Evolutionary conservation across 2,888 invertebrate species (phyloP).

Genomic region (Temnothorax unifasciatus): DNA sequence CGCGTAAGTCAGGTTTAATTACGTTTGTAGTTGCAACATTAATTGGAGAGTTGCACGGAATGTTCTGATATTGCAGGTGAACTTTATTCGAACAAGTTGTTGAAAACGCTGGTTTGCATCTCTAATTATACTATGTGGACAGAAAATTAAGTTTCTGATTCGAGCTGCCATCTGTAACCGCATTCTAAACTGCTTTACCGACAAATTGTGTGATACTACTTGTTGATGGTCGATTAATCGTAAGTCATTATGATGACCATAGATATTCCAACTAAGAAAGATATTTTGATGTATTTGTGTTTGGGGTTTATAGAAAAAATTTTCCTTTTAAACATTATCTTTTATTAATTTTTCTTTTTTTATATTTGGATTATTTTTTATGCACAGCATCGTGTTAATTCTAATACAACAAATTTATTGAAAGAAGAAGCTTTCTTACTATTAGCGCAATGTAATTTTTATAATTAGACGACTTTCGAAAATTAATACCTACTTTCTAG

Average conservation of each 20-base stretch:
- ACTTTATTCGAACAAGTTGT: conserved; percentile 41
- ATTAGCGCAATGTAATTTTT: background rate
- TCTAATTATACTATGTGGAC: conserved; percentile 49
- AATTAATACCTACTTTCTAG: background rate
- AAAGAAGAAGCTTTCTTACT: background rate
- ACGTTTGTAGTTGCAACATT: conserved; percentile 41
- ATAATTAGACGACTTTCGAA: background rate
- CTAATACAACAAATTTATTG: background rate
- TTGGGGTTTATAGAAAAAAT: background rate
- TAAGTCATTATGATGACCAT: background rate
- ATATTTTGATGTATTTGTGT: background rate
- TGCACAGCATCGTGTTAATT: background rate
- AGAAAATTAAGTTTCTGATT: conserved; percentile 45
- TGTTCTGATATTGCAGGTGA: conserved; percentile 48
- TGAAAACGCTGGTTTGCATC: conserved; percentile 24
- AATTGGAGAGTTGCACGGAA: conserved; percentile 40
- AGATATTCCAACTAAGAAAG: background rate
- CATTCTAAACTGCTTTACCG: conserved; percentile 71
- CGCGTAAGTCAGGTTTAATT: conserved; percentile 36
- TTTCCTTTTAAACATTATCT: background rate
- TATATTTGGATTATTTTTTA: background rate
- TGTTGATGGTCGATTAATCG: conserved; percentile 46
- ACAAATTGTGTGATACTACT: conserved; percentile 49
- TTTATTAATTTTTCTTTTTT: background rate
- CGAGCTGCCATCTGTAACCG: conserved; percentile 75